Evolutionary conservation across 2,888 invertebrate species (phyloP), one percentile per base, ranked within the genome.

Genomic region (Pyrocoelia pectoralis): DNA sequence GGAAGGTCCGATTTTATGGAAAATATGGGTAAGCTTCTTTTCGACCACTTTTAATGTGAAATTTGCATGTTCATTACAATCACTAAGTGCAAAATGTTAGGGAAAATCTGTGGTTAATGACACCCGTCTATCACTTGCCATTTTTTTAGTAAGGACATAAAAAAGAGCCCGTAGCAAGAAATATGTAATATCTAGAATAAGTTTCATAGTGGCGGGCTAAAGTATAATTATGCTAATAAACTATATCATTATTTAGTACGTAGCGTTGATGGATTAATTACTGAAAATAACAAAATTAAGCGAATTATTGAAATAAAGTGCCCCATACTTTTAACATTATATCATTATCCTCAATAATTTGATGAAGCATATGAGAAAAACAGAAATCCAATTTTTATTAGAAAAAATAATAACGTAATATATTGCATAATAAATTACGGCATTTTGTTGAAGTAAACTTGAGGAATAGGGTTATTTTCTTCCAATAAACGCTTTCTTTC

Each of bases 21-120:
- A 33, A 13, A 46, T 46, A 17, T 56, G 29, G 49, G 29, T 13
- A 12, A 48, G 18, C 12, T 53, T 15, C 13, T 53, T 53, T 17
- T 38, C 14, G 8, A 53, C 52, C 8, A 33, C 52, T 5, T 38
- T 14, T 4, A 53, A 33, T 38, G 38, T 17, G 1, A 53, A 53
- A 33, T 29, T 33, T 53, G 52, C 38, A 8, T 10, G 10, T 41
- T 55, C 46, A 46, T 18, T 54, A n/a, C 4, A 1, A 10, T 29
- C 24, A 1, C 15, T 14, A 3, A 38, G 38, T 12, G 54, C 55
- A 55, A 55, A 56, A 48, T 29, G 46, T 4, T 15, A 56, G 46
- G 12, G 46, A 56, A 12, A 46, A 56, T 46, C 17, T 56, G 13
- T 55, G 55, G 55, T 24, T 46, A 46, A 1, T 46, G 10, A 48